phyloP scores from a whole-genome alignment of 1,140 invertebrate genomes.

The Aphaenogaster floridana region DNA sequence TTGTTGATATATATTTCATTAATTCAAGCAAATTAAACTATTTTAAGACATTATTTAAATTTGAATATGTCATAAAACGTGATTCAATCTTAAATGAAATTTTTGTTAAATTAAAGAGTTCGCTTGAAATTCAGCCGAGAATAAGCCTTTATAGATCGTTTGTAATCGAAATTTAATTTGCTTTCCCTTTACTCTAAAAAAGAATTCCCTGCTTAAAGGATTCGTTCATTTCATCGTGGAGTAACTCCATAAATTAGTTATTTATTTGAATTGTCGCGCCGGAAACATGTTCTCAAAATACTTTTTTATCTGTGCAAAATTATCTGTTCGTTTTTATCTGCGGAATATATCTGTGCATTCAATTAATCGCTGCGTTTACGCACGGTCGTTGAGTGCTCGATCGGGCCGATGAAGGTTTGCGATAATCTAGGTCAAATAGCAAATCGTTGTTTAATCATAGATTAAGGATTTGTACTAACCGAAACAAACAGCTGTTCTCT shows the following conservation, averaged over 20 bases:
- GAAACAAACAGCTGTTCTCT: slow-evolving; percentile 67
- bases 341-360: not conserved
- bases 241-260: not conserved
- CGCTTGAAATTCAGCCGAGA: not conserved
- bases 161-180: slow-evolving; percentile 3
- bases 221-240: not conserved
- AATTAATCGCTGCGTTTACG: slow-evolving; percentile 36
- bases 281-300: not conserved
- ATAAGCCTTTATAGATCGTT: not conserved
- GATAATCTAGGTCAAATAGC: slow-evolving; percentile 78
- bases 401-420: slow-evolving; percentile 56
- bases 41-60: slow-evolving; percentile 19
- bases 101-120: not conserved
- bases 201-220: not conserved
- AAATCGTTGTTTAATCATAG: slow-evolving; percentile 79
- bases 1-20: not conserved
- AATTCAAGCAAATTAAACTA: not conserved
- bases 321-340: slow-evolving; percentile 14
- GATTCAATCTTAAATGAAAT: slow-evolving; percentile 18
- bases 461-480: slow-evolving; percentile 75
- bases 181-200: not conserved
- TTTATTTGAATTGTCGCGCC: not conserved
- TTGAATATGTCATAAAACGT: not conserved
- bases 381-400: not conserved
- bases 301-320: slow-evolving; percentile 9